phyloP scores from a whole-genome alignment of 2,113 vertebrate species.

The Lepus europaeus region DNA sequence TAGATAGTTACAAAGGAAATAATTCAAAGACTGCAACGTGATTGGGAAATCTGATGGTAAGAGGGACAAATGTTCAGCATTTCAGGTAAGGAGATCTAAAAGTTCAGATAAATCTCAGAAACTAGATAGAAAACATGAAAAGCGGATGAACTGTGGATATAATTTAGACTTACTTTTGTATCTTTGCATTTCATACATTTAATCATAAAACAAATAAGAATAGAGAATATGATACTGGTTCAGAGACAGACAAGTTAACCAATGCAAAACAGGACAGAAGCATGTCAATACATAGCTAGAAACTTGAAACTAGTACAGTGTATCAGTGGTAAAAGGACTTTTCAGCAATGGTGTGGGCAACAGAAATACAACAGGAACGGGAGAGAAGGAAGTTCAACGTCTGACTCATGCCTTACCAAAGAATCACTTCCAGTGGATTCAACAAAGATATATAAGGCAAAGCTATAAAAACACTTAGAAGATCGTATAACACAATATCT shows the following conservation, averaged over 20 bases:
- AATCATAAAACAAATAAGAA: constrained; percentile 11
- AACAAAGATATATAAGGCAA: background rate
- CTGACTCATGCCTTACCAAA: background rate
- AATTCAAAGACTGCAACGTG: background rate
- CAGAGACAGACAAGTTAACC: background rate
- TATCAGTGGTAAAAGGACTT: background rate
- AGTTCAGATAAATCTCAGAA: background rate
- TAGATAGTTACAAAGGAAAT: background rate
- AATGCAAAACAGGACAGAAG: background rate
- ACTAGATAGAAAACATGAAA: background rate
- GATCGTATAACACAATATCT: background rate
- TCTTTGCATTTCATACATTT: background rate
- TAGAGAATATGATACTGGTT: background rate
- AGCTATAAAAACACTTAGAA: background rate
- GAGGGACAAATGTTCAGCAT: background rate
- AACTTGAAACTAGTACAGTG: background rate
- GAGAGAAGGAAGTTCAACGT: background rate
- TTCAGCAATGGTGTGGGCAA: background rate
- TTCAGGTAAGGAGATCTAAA: background rate
- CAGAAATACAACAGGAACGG: fast-evolving
- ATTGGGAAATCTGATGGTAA: background rate
- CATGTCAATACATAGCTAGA: background rate
- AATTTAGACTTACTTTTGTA: background rate
- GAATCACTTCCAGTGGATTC: background rate
- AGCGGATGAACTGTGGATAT: background rate